A percentile compares a stretch with the other conserved stretches of the same genome.
Conservation (phyloP, 1,140 invertebrate species). For the Drosophila ercepeae region DNA sequence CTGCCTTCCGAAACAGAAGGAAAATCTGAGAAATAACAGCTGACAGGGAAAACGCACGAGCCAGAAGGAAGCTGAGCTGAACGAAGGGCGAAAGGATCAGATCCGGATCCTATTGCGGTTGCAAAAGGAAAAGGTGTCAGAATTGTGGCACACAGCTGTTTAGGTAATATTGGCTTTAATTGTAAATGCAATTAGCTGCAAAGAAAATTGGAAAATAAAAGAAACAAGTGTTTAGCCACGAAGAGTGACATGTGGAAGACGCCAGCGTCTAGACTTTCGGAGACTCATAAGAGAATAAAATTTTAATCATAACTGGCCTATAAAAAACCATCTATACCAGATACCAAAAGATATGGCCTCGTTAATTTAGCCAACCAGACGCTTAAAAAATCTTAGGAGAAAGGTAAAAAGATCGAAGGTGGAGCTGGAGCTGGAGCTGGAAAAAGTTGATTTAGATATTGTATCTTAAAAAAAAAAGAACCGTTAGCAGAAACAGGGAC, state of each 20-base stretch:
- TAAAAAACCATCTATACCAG: slow-evolving; percentile 14
- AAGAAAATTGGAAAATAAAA: neutral
- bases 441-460: slow-evolving; percentile 1
- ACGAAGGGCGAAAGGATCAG: slow-evolving; percentile 22
- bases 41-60: slow-evolving; percentile 58
- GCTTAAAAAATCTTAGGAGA: slow-evolving; percentile 30
- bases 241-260: slow-evolving; percentile 48
- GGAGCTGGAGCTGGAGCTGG: slow-evolving; percentile 8
- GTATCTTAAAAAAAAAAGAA: slow-evolving; percentile 9
- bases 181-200: slow-evolving; percentile 51
- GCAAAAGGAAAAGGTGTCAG: slow-evolving; percentile 57
- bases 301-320: neutral
- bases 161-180: slow-evolving; percentile 39
- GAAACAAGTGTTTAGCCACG: slow-evolving; percentile 33
- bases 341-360: neutral
- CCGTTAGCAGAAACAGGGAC: slow-evolving; percentile 52
- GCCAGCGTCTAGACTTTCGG: slow-evolving; percentile 6
- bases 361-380: slow-evolving; percentile 15
- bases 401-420: slow-evolving; percentile 22
- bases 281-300: neutral
- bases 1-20: slow-evolving; percentile 29
- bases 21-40: slow-evolving; percentile 70
- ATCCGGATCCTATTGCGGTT: slow-evolving; percentile 58
- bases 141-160: slow-evolving; percentile 57
- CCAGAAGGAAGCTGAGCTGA: slow-evolving; percentile 37